Base-by-base conservation (phyloP, 2,888 invertebrate species). In the Calameuta idolon region DNA sequence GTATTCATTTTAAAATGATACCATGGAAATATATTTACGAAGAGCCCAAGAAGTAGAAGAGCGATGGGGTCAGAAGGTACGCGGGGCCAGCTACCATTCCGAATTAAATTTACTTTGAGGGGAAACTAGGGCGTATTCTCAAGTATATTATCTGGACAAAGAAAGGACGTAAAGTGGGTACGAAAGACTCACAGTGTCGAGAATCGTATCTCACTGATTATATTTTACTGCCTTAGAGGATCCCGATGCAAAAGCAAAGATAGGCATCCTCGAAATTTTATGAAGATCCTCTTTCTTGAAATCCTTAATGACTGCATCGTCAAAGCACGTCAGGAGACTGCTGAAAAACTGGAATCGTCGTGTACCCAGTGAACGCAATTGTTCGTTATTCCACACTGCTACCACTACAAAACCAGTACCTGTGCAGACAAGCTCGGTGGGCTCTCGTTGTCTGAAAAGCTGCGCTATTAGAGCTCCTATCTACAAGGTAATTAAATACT, bases 41-140 rank as follows among this genome's bases (percentile, higher is more conserved):
- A 12, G 71, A 31, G 31, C 31, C 12, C 33, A 34, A 71, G 31
- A 23, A 9, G 55, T 5, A 31, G 31, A 34, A 30, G 12, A 71
- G 33, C 31, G 71, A 71, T 71, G 31, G 71, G 71, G 31, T 34
- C 71, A 71, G 71, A 34, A 30, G 33, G 31, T 71, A 34, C 71
- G 9, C 71, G 71, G 1, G 71, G 71, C 31, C 71, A 9, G 31
- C 71, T 31, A 31, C 33, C 71, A 11, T 33, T 71, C 9, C 71
- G 31, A 71, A 71, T 71, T 71, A 71, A 71, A 71, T 71, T 71
- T 31, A 30, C 71, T 71, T 71, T 71, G 71, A 71, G 71, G 31
- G 9, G 31, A 71, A 31, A 71, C 31, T 71, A 71, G 71, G 71
- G 71, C 71, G 33, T 12, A 71, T 31, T 71, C 33, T 34, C 31